Percentiles rank a stretch among this genome's conserved stretches.
These are phyloP conservation scores for Noctua fimbriata DNA, from an alignment of 2,888 invertebrate genomes.

Conservation along the genomic window DNA sequence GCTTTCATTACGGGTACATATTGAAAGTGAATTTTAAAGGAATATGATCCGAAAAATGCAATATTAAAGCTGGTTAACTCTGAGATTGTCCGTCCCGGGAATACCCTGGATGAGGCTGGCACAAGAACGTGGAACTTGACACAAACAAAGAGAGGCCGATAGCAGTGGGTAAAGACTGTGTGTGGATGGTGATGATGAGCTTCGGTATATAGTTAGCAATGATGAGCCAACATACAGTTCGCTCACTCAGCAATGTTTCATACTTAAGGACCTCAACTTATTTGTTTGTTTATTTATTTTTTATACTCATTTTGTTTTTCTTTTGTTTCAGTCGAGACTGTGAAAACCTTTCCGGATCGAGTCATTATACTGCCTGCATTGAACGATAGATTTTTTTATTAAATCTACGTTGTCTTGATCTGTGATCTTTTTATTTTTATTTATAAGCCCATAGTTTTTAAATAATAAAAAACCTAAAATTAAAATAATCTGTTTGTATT, in stretches of 20 bases:
- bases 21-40: not conserved
- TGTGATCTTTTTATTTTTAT: slow-evolving; percentile 50
- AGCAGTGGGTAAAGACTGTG: no score
- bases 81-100: not conserved
- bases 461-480: slow-evolving; percentile 26
- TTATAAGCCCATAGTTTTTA: slow-evolving; percentile 12
- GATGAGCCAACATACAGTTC: not conserved
- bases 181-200: no score
- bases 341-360: slow-evolving; percentile 62
- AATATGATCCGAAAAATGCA: not conserved
- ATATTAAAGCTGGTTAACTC: no score
- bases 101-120: no score
- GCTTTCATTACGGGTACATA: not conserved
- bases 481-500: slow-evolving; percentile 6
- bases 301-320: slow-evolving; percentile 39
- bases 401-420: slow-evolving; percentile 26
- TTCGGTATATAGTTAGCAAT: not conserved
- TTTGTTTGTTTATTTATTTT: not conserved
- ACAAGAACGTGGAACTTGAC: no score
- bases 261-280: not conserved
- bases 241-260: not conserved
- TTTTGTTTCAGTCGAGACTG: slow-evolving; percentile 82
- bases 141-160: no score
- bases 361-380: not conserved
- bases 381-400: slow-evolving; percentile 30